These are phyloP conservation scores for Rhynchomys soricoides DNA, from an alignment of 2,113 vertebrate genomes.

Conservation along the genomic window DNA sequence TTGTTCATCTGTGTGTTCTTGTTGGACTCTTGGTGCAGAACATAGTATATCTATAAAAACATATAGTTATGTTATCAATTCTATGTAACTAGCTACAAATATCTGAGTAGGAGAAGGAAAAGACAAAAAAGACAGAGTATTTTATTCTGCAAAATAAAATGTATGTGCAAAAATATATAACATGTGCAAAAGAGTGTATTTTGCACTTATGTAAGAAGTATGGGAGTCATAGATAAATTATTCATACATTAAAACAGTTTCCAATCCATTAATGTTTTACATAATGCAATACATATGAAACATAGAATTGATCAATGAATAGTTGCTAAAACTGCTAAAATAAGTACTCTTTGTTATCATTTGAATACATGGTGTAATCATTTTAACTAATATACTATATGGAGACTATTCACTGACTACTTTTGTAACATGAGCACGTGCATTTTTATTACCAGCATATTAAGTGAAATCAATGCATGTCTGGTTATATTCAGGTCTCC, in stretches of 20 bases:
- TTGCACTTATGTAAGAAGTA: no score
- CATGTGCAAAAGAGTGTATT: no score
- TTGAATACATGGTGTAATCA: neutral
- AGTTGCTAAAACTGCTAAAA: neutral
- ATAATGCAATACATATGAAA: neutral
- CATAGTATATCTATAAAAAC: neutral
- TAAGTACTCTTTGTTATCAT: neutral
- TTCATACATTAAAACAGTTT: neutral
- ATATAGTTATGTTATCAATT: neutral
- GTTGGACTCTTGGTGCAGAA: neutral
- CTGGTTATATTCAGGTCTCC: neutral
- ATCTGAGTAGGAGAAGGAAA: neutral
- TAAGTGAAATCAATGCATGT: constrained; percentile 3
- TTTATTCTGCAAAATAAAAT: neutral
- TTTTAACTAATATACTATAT: neutral
- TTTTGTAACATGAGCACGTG: neutral
- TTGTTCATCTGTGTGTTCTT: neutral
- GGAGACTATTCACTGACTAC: neutral
- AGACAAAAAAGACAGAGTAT: neutral
- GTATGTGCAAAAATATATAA: no score
- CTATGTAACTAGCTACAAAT: neutral
- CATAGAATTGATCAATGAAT: neutral
- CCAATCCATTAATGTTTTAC: neutral
- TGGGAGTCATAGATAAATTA: neutral
- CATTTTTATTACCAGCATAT: neutral